Evolutionary conservation across 2,797 vertebrate genomes (phyloP).

Genomic region (Thunnus albacares): DNA sequence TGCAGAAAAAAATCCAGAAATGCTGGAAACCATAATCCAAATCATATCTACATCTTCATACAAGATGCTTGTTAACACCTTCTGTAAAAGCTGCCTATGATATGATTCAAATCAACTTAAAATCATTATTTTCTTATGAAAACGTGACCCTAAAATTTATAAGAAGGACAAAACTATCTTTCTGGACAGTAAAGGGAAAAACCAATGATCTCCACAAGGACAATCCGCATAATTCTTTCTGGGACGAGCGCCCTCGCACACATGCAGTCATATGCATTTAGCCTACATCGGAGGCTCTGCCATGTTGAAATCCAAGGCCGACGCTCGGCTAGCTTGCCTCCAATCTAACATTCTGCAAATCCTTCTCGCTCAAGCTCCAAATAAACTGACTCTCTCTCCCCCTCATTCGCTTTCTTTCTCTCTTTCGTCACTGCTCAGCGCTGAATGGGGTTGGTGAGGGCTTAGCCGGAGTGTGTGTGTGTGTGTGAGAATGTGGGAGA

Average conservation of each 20-base stretch:
- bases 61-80: not conserved
- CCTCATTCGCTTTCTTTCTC: slow-evolving; percentile 22
- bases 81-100: not conserved
- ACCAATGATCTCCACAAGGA: not conserved
- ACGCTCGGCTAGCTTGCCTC: slow-evolving; percentile 22
- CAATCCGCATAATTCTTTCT: not conserved
- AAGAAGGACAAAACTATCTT: slow-evolving; percentile 5
- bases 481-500: slow-evolving; percentile 28
- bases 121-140: not conserved
- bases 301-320: slow-evolving; percentile 48
- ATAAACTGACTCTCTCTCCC: slow-evolving; percentile 33
- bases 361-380: slow-evolving; percentile 46
- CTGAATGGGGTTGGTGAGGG: slow-evolving; percentile 31
- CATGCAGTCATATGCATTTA: slow-evolving; percentile 14
- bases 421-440: slow-evolving; percentile 35
- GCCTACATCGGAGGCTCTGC: slow-evolving; percentile 6
- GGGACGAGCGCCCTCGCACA: not conserved
- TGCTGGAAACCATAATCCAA: not conserved
- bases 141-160: not conserved
- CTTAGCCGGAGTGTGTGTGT: slow-evolving; percentile 37
- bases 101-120: not conserved
- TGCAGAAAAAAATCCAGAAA: not conserved
- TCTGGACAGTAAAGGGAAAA: not conserved
- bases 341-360: slow-evolving; percentile 59
- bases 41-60: not conserved